Percentiles rank a stretch among this genome's conserved stretches.
phyloP scores from a whole-genome alignment of 1,140 invertebrate genomes.

The Pygmarrhopalites habei region DNA sequence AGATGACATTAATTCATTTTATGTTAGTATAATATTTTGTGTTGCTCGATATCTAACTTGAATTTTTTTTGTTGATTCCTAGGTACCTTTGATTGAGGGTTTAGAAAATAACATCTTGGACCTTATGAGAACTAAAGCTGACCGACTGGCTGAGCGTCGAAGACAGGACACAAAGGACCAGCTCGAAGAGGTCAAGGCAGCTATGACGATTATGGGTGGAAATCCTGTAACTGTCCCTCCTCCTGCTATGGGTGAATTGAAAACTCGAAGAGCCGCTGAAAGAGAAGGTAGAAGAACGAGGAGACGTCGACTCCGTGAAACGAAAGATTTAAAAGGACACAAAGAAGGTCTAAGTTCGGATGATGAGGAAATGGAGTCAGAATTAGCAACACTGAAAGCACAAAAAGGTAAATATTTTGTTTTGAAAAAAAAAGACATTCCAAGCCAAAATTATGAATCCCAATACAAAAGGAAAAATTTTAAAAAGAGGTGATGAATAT shows the following conservation, averaged over 20 bases:
- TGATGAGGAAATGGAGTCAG: conserved; percentile 83
- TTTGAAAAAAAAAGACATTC: too few relatives aligned
- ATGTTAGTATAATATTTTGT: not conserved
- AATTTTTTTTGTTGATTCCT: conserved; percentile 43
- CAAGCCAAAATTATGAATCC: too few relatives aligned
- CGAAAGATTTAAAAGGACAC: conserved; percentile 53
- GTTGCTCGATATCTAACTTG: conserved; percentile 3
- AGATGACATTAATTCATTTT: not conserved
- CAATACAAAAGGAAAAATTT: too few relatives aligned
- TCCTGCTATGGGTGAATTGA: conserved; percentile 57
- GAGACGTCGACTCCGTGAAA: conserved; percentile 62
- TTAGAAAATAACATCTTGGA: conserved; percentile 70
- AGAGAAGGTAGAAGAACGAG: conserved; percentile 78
- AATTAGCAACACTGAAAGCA: conserved; percentile 57
- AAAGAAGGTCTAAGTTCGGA: conserved; percentile 94
- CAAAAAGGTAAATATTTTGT: conserved; percentile 47
- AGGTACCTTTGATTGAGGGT: conserved; percentile 67
- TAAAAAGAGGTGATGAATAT: too few relatives aligned
- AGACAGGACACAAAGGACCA: conserved; percentile 88
- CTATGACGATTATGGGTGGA: conserved; percentile 23
- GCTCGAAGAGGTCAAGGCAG: conserved; percentile 70
- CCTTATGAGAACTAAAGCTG: conserved; percentile 61
- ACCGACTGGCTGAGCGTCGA: conserved; percentile 67
- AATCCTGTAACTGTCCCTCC: conserved; percentile 22
- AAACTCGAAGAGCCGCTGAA: conserved; percentile 72